Evolutionary conservation across 2,888 invertebrate genomes (phyloP).

Genomic region (Eulithis testata): DNA sequence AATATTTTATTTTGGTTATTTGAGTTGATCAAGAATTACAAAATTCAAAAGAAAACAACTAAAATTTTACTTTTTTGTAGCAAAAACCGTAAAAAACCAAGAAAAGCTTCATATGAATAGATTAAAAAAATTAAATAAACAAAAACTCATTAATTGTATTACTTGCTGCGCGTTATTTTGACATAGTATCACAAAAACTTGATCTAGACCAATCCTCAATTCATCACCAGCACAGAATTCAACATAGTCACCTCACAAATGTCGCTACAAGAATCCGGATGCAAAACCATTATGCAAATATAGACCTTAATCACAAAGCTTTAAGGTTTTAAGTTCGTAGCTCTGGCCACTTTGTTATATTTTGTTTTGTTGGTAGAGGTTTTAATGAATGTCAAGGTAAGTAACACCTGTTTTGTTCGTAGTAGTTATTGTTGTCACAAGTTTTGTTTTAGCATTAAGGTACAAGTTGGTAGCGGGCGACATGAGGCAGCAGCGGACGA

Average conservation of each 20-base stretch:
- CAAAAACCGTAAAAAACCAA: too few relatives aligned
- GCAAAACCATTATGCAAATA: conserved; percentile 26
- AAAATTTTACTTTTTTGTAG: too few relatives aligned
- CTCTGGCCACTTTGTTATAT: conserved; percentile 38
- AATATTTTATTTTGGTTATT: too few relatives aligned
- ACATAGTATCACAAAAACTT: conserved; percentile 40
- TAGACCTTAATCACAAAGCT: conserved; percentile 16
- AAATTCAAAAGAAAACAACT: too few relatives aligned
- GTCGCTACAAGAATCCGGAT: conserved; percentile 51
- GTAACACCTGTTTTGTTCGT: conserved; percentile 32
- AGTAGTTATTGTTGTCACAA: conserved; percentile 10
- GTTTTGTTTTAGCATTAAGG: conserved; percentile 11
- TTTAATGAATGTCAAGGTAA: conserved; percentile 68
- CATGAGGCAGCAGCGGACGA: too few relatives aligned
- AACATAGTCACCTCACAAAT: conserved; percentile 43
- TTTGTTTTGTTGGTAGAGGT: conserved; percentile 30
- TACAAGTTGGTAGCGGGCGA: too few relatives aligned
- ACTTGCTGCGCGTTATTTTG: conserved; percentile 19
- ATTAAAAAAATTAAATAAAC: not conserved
- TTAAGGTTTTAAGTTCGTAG: conserved; percentile 28
- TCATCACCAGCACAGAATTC: conserved; percentile 38
- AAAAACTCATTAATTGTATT: conserved; percentile 5
- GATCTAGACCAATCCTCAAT: conserved; percentile 43
- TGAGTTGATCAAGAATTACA: too few relatives aligned
- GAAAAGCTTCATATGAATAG: not conserved